These are phyloP conservation scores for Notarius lentiginosus DNA, from an alignment of 2,113 vertebrate species.

Conservation along the genomic window DNA sequence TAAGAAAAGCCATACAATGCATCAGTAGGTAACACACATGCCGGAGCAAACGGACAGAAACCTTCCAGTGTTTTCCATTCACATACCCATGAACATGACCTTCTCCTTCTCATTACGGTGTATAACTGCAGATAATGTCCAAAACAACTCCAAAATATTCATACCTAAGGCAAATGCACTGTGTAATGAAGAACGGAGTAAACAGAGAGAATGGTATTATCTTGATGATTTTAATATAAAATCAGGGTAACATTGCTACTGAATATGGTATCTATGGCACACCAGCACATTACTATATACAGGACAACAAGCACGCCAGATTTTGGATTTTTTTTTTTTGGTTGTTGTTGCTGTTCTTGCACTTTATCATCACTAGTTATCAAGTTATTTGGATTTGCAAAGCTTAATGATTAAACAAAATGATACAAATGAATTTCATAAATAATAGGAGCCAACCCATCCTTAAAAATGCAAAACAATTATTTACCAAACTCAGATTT, in stretches of 20 bases:
- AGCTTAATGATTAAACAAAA: slow-evolving; percentile 36
- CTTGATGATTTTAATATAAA: slow-evolving; percentile 68
- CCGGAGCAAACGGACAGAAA: neutral
- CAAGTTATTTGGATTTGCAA: slow-evolving; percentile 55
- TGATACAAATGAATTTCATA: slow-evolving; percentile 56
- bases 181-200: neutral
- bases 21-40: neutral
- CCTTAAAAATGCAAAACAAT: slow-evolving; percentile 51
- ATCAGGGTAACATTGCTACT: slow-evolving; percentile 61
- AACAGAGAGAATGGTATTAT: slow-evolving; percentile 31
- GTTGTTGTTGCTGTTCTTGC: neutral
- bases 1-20: neutral
- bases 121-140: neutral
- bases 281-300: slow-evolving; percentile 56
- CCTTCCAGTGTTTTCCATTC: neutral
- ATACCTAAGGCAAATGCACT: neutral
- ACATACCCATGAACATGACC: neutral
- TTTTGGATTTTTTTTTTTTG: slow-evolving; percentile 7
- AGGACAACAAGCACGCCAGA: slow-evolving; percentile 43
- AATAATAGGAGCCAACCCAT: slow-evolving; percentile 59
- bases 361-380: slow-evolving; percentile 30
- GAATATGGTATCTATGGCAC: slow-evolving; percentile 58
- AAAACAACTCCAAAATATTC: neutral
- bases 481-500: slow-evolving; percentile 56
- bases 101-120: neutral